Evolutionary conservation across 64 coral and sea anemone species (phyloP).

Genomic region (Porites australiensis): DNA sequence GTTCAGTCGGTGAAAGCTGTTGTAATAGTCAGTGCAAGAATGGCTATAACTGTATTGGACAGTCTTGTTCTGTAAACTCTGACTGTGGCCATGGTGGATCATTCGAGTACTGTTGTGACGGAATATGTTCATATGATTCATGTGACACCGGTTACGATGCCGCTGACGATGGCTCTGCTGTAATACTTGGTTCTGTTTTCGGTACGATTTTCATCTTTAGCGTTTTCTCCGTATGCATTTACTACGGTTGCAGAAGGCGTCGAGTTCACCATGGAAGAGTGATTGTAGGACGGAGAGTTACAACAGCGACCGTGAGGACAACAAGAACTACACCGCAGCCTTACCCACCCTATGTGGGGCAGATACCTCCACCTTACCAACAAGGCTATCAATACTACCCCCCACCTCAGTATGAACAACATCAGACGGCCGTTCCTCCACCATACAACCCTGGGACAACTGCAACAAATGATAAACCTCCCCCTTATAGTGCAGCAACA

Average conservation of each 20-base stretch:
- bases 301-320: neutral
- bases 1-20: neutral
- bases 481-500: neutral
- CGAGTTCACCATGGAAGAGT: neutral
- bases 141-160: neutral
- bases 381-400: neutral
- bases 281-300: neutral
- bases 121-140: neutral
- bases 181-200: neutral
- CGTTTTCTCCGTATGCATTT: neutral
- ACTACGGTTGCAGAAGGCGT: neutral
- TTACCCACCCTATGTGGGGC: neutral
- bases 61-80: neutral
- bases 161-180: neutral
- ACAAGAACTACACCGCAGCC: neutral
- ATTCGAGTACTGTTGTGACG: neutral
- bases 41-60: neutral
- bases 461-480: neutral
- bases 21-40: conserved; percentile 10
- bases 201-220: neutral
- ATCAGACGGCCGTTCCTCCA: neutral
- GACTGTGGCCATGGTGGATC: too few species aligned
- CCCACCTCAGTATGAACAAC: neutral
- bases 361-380: neutral
- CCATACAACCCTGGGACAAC: neutral